phyloP scores from a whole-genome alignment of 1,140 invertebrate species.

The Philopotamus ludificatus region DNA sequence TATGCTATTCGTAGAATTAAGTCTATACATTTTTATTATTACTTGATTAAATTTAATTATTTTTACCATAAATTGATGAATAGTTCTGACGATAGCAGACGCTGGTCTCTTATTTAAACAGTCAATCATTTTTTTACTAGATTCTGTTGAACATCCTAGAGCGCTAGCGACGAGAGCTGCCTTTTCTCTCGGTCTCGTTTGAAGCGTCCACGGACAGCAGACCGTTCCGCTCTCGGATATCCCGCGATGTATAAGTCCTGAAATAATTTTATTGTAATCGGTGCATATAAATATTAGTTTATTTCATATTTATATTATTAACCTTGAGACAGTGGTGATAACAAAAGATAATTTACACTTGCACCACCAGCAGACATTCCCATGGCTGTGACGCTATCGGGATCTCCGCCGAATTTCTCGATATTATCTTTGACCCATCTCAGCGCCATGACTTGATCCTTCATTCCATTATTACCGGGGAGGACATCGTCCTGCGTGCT shows the following conservation, averaged over 20 bases:
- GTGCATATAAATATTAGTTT: no score
- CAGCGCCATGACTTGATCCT: constrained; percentile 64
- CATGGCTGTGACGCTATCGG: constrained; percentile 57
- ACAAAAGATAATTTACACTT: constrained; percentile 64
- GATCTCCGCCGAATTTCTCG: constrained; percentile 59
- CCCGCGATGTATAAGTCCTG: constrained; percentile 67
- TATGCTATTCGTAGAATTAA: no score
- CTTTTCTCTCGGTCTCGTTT: constrained; percentile 65
- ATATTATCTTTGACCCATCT: constrained; percentile 64
- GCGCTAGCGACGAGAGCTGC: constrained; percentile 63
- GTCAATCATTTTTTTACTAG: constrained; percentile 62
- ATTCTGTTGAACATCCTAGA: constrained; percentile 67
- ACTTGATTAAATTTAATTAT: no score
- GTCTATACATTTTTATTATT: no score
- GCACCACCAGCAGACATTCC: constrained; percentile 61
- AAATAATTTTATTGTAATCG: no score
- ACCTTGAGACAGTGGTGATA: constrained; percentile 57
- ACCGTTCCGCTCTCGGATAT: constrained; percentile 79
- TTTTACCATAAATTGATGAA: constrained; percentile 54
- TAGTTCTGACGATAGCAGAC: constrained; percentile 53
- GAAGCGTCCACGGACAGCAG: constrained; percentile 69
- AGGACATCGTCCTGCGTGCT: constrained; percentile 58
- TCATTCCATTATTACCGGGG: constrained; percentile 64
- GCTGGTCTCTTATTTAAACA: constrained; percentile 68
- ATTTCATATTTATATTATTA: no score